Base-by-base conservation (phyloP, 2,888 invertebrate species). In the Mythimna ferrago region DNA sequence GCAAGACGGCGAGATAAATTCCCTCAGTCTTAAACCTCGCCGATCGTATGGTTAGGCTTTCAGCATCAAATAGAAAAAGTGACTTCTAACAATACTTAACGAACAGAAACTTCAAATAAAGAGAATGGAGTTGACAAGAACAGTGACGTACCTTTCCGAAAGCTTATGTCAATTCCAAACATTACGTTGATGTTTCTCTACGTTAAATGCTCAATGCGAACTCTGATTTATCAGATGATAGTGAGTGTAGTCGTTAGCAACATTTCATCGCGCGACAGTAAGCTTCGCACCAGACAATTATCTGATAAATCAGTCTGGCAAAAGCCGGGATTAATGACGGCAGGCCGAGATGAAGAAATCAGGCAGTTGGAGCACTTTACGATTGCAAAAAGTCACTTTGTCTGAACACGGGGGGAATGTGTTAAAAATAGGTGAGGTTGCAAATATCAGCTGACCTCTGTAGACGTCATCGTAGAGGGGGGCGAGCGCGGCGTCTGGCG, bases 391-490 rank as follows among this genome's bases (percentile, higher is more conserved):
- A 81, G 86, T 87, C 87, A 87, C 88, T 79, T 73, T 78, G 84
- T 89, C 89, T 89, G 78, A 58, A 76, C 81, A 81, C 81, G 58
- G 66, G 56, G 69, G 69, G 63, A 75, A 80, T 84, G 61, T 81
- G 21, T 71, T 83, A 83, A 74, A 84, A 81, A 84, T 85, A 81
- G 82, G 78, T 82, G 88, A 88, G 88, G 90, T 89, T 89, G 90
- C 90, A 75, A 91, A 89, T 90, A 90, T 92, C 92, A 93, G 94
- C 96, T 97, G 96, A 97, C 97, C 97, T 96, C 97, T 93, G 93
- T 97, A 97, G 91, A 97, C 97, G 95, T 97, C 97, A 92, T 97
- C 97, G 96, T 97, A 97, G 93, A 97, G 97, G 92, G 97, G 97
- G 89, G 97, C 96, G 95, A 97, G 97, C 87, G 97, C 96, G 89